A percentile compares a stretch with the other conserved stretches of the same genome.
Evolutionary conservation across 2,888 invertebrate genomes (phyloP).

Genomic region (Drepana falcataria): DNA sequence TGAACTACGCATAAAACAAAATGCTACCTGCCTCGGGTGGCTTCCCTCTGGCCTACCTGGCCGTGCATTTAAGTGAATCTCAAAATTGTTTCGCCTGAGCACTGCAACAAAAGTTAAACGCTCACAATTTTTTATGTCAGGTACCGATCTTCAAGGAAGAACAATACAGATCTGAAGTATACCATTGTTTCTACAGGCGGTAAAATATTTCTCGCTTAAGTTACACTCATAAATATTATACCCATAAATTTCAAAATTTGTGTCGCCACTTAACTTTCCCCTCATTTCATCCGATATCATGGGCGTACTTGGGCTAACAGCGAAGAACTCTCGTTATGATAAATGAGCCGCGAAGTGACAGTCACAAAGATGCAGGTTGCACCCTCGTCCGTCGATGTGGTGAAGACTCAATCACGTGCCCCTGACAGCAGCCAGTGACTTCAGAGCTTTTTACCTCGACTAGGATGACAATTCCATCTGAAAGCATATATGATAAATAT

Average conservation of each 20-base stretch:
- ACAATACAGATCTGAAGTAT: conserved; percentile 21
- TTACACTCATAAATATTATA: conserved; percentile 3
- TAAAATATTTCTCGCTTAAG: conserved; percentile 4
- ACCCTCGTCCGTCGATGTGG: conserved; percentile 42
- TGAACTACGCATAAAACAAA: conserved; percentile 6
- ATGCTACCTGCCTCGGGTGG: conserved; percentile 38
- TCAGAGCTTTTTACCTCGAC: conserved; percentile 12
- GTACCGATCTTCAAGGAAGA: conserved; percentile 19
- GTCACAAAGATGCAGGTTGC: conserved; percentile 47
- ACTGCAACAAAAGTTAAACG: conserved; percentile 34
- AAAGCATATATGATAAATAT: too few relatives aligned
- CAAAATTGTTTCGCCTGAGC: conserved; percentile 21
- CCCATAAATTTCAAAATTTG: conserved; percentile 13
- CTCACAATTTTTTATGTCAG: conserved; percentile 25
- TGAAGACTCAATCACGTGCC: conserved; percentile 66
- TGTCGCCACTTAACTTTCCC: conserved; percentile 18
- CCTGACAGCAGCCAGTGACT: conserved; percentile 45
- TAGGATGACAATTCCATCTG: too few relatives aligned
- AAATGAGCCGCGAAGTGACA: conserved; percentile 51
- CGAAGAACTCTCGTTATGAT: conserved; percentile 41
- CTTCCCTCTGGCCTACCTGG: conserved; percentile 29
- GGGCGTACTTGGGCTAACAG: conserved; percentile 23
- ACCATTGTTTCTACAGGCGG: conserved; percentile 20
- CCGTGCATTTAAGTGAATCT: conserved; percentile 29
- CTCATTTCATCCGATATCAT: conserved; percentile 19